Evolutionary conservation across 2,797 vertebrate species (phyloP).

Genomic region (Percopsis omiscomaycus): DNA sequence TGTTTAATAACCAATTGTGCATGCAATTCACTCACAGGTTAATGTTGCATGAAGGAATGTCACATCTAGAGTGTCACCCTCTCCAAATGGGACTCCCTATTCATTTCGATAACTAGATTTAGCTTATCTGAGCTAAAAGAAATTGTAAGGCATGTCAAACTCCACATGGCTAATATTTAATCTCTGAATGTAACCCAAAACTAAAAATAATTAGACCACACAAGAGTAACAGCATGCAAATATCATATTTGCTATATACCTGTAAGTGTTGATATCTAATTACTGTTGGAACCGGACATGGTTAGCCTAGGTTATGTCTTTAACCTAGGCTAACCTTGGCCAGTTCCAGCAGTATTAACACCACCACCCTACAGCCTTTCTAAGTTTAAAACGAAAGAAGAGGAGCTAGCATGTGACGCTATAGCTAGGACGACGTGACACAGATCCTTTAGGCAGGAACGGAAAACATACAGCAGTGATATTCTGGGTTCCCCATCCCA

Average conservation of each 20-base stretch:
- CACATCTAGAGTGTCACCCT: constrained; percentile 79
- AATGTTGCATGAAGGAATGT: constrained; percentile 87
- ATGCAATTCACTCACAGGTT: constrained; percentile 79
- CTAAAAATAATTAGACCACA: neutral
- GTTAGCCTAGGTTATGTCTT: neutral
- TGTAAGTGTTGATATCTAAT: neutral
- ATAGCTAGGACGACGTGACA: no score
- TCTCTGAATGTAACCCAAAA: constrained; percentile 3
- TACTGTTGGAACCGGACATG: neutral
- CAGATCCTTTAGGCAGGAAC: constrained; percentile 10
- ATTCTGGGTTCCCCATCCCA: neutral
- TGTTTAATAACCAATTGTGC: constrained; percentile 86
- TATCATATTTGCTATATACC: neutral
- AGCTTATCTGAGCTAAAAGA: constrained; percentile 43
- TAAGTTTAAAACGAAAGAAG: no score
- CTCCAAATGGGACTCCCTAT: constrained; percentile 74
- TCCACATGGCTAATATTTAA: neutral
- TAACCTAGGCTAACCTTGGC: no score
- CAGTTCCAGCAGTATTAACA: no score
- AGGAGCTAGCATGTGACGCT: no score
- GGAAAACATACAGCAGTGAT: constrained; percentile 13
- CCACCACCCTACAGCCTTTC: no score
- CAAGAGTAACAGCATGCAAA: neutral
- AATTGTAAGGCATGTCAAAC: constrained; percentile 13
- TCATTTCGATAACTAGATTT: constrained; percentile 48